Evolutionary conservation across 2,888 invertebrate genomes (phyloP), one percentile per base, ranked within the genome.

Genomic region (Aleiodes leptofemur): DNA sequence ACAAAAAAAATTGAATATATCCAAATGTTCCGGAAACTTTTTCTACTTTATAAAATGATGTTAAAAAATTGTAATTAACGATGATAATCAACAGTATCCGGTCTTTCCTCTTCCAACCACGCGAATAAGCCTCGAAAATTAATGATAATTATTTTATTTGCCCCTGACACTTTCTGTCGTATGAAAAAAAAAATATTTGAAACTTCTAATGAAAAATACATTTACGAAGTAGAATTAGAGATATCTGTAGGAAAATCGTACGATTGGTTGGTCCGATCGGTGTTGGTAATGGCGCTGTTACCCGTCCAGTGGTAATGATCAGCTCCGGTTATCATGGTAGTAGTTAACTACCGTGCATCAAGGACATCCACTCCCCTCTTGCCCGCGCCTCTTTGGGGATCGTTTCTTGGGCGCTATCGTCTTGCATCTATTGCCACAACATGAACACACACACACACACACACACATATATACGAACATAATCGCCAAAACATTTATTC

Each of bases 321-420:
- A 56, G 51, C 51, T 68, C 31, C 14, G 57, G 71, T 78, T 76
- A 81, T 79, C 81, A 75, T 74, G 77, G 82, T 82, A 80, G 78
- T 81, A 78, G 84, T 83, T 84, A 84, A 85, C 86, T 85, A 84
- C 83, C 82, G 79, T 78, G 83, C 77, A 81, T 80, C 86, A 86
- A 86, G 86, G 86, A 84, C 84, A 86, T 82, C 86, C 79, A 83
- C 84, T 84, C 80, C 76, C 68, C 69, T 69, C 79, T 34, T 6
- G 5, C 3, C 34, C 34, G 0, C 76, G 76, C 78, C 70, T 72
- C 72, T 74, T 73, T 69, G 56, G 77, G 72, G 57, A 71, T 70
- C 71, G 64, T 70, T 61, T 74, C 74, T 69, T 57, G 74, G 77
- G 61, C 74, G 69, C 75, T 76, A 76, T 79, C 77, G 16, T 72